phyloP scores from a whole-genome alignment of 2,113 vertebrate genomes.

The Dryoscopus gambensis region DNA sequence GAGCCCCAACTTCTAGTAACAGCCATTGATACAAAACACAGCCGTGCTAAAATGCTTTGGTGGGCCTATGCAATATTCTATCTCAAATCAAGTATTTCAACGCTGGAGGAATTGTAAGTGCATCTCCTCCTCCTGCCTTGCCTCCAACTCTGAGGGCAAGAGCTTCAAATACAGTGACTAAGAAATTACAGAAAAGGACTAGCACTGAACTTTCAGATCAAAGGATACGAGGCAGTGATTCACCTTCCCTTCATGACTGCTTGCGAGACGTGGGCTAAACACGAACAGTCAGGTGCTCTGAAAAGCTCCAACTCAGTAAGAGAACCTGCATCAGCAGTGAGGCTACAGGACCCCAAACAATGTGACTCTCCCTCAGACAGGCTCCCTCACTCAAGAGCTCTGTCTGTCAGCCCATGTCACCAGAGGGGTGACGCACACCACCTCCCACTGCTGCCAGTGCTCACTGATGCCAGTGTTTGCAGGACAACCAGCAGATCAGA shows the following conservation, averaged over 20 bases:
- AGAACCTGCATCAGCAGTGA: not conserved
- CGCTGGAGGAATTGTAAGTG: not conserved
- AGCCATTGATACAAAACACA: rapidly evolving
- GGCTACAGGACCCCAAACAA: not conserved
- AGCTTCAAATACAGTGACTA: not conserved
- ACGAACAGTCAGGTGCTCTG: not conserved
- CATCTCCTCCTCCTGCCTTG: not conserved
- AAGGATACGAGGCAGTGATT: not conserved
- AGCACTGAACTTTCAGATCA: not conserved
- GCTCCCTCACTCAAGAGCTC: not conserved
- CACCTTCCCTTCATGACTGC: not conserved
- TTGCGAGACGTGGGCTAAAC: not conserved
- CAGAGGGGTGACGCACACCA: not conserved
- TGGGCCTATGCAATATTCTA: not conserved
- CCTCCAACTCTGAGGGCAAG: not conserved
- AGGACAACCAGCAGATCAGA: not conserved
- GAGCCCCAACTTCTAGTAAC: not conserved
- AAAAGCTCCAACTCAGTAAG: not conserved
- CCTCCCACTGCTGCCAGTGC: not conserved
- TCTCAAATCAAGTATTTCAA: not conserved
- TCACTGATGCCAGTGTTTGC: not conserved
- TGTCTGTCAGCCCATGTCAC: not conserved
- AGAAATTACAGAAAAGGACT: not conserved
- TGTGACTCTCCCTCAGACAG: not conserved
- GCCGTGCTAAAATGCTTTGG: not conserved